Conservation (phyloP, 2,888 invertebrate species). For the Andrena bicolor region DNA sequence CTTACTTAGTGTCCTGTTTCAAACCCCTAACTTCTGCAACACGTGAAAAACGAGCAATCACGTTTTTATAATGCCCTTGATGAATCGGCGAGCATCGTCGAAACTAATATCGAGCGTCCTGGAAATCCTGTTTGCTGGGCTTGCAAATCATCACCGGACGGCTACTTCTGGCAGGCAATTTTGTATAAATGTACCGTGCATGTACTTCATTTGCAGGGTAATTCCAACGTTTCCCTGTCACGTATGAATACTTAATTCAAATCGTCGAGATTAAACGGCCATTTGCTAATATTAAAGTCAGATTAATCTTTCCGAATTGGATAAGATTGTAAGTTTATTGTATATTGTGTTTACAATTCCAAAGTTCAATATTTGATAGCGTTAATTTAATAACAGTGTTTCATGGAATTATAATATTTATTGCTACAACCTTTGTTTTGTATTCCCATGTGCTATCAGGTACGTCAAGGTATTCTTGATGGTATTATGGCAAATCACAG, state of each 20-base stretch:
- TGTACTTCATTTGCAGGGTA: constrained; percentile 35
- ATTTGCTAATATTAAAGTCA: constrained; percentile 14
- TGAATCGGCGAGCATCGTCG: constrained; percentile 38
- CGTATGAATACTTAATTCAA: constrained; percentile 21
- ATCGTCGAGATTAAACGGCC: neutral
- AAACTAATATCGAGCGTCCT: constrained; percentile 46
- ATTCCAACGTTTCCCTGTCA: constrained; percentile 15
- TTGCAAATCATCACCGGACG: constrained; percentile 45
- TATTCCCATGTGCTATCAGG: too few relatives aligned
- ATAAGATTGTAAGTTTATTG: neutral
- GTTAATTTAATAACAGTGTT: too few relatives aligned
- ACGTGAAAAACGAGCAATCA: constrained; percentile 43
- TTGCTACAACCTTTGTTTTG: too few relatives aligned
- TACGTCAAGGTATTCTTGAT: too few relatives aligned
- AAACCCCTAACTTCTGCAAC: constrained; percentile 39
- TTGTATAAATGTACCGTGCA: constrained; percentile 25
- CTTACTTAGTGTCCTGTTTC: constrained; percentile 69
- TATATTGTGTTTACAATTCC: neutral
- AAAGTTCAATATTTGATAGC: too few relatives aligned
- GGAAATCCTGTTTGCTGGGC: constrained; percentile 52
- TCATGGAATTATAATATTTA: too few relatives aligned
- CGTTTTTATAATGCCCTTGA: constrained; percentile 37
- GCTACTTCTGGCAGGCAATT: constrained; percentile 37
- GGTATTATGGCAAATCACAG: too few relatives aligned
- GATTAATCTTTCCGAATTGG: neutral